phyloP scores from a whole-genome alignment of 2,797 vertebrate species.

The Ispidina picta region DNA sequence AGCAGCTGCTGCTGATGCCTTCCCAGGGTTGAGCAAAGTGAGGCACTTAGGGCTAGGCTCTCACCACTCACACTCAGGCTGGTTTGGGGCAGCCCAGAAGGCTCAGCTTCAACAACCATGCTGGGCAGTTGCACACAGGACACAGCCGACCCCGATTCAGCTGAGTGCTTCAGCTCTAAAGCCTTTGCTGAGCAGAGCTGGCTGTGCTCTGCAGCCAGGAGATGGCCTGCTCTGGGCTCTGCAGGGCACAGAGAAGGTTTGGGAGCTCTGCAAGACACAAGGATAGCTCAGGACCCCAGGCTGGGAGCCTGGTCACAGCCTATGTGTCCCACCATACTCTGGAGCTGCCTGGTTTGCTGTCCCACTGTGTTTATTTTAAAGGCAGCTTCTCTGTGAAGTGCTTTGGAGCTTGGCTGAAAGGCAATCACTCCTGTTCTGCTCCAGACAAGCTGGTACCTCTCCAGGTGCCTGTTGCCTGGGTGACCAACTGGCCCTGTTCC shows the following conservation, averaged over 20 bases:
- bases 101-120: background rate
- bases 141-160: background rate
- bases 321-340: rapidly evolving
- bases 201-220: background rate
- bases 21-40: background rate
- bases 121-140: background rate
- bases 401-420: background rate
- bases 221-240: background rate
- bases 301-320: background rate
- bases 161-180: background rate
- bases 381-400: background rate
- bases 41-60: background rate
- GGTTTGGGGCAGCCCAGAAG: rapidly evolving
- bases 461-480: rapidly evolving
- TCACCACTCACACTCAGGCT: rapidly evolving
- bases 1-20: background rate
- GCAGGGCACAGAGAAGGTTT: background rate
- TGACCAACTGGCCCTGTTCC: background rate
- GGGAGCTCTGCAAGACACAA: background rate
- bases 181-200: background rate
- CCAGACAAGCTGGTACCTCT: background rate
- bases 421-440: rapidly evolving
- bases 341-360: background rate
- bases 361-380: rapidly evolving
- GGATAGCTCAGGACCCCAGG: background rate